Percentiles rank a stretch among this genome's conserved stretches.
phyloP scores from a whole-genome alignment of 2,113 vertebrate species.

The Calypte anna region DNA sequence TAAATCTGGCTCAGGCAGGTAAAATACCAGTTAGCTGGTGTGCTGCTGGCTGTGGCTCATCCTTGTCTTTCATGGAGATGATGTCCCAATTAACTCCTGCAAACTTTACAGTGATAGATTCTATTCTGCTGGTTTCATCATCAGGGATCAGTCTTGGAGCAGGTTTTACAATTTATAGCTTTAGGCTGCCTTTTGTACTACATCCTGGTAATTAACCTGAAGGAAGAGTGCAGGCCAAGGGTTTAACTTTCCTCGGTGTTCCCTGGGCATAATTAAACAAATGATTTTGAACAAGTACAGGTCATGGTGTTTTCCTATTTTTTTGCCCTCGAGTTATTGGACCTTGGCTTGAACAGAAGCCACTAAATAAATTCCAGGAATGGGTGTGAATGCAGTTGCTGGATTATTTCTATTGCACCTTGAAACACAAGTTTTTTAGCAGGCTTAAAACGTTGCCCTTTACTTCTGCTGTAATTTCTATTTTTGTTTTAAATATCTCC shows the following conservation, averaged over 20 bases:
- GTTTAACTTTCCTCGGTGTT: not conserved
- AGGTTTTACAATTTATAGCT: constrained; percentile 13
- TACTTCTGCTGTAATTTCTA: not conserved
- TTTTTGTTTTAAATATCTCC: not conserved
- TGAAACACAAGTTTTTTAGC: not conserved
- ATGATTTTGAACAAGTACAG: not conserved
- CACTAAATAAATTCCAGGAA: not conserved
- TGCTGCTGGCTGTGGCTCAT: not conserved
- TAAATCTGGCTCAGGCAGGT: not conserved
- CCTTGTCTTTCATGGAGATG: not conserved
- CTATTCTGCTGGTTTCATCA: constrained; percentile 4
- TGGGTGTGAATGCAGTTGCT: not conserved
- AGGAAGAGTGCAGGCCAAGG: not conserved
- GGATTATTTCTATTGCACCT: not conserved
- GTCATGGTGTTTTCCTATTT: not conserved
- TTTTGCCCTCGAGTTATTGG: not conserved
- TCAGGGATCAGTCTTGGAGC: not conserved
- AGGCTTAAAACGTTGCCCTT: not conserved
- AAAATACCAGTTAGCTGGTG: not conserved
- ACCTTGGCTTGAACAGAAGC: not conserved
- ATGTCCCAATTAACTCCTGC: not conserved
- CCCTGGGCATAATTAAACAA: not conserved
- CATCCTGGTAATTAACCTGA: constrained; percentile 18
- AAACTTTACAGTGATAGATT: not conserved
- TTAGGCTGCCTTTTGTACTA: not conserved